Conservation (phyloP, 2,113 vertebrate genomes). For the Xenopus tropicalis region DNA sequence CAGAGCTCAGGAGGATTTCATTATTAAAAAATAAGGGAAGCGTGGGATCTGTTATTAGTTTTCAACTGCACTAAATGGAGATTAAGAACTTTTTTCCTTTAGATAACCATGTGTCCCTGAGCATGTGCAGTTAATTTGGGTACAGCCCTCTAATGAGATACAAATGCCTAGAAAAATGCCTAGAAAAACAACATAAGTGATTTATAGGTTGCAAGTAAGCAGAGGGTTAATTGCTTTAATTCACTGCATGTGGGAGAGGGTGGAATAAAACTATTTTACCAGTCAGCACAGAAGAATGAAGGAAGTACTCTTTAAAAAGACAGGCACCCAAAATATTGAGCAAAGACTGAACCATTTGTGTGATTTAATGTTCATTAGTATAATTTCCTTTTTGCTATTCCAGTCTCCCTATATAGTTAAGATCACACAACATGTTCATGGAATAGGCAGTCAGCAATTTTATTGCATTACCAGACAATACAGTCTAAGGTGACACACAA, state of each 20-base stretch:
- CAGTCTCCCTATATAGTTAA: too few species aligned
- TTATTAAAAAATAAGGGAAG: too few species aligned
- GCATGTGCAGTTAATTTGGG: conserved; percentile 2
- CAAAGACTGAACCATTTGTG: too few species aligned
- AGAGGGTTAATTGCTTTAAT: conserved; percentile 32
- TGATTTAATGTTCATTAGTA: too few species aligned
- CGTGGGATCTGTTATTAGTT: not conserved
- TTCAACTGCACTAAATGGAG: not conserved
- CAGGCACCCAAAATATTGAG: too few species aligned
- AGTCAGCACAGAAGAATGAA: conserved; percentile 23
- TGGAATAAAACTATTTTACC: conserved; percentile 19
- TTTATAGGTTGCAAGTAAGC: conserved; percentile 23
- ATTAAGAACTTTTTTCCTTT: not conserved
- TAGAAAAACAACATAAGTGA: conserved; percentile 11
- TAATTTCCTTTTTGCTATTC: too few species aligned
- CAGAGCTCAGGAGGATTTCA: too few species aligned
- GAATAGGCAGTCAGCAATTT: too few species aligned
- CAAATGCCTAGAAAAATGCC: conserved; percentile 7
- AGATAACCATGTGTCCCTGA: not conserved
- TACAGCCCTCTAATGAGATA: conserved; percentile 9
- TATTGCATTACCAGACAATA: too few species aligned
- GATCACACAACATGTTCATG: too few species aligned
- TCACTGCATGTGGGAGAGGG: conserved; percentile 28
- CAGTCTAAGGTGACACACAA: too few species aligned
- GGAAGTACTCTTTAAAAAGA: too few species aligned